Evolutionary conservation across 2,797 vertebrate species (phyloP), one percentile per base, ranked within the genome.

Genomic region (Dallia pectoralis): DNA sequence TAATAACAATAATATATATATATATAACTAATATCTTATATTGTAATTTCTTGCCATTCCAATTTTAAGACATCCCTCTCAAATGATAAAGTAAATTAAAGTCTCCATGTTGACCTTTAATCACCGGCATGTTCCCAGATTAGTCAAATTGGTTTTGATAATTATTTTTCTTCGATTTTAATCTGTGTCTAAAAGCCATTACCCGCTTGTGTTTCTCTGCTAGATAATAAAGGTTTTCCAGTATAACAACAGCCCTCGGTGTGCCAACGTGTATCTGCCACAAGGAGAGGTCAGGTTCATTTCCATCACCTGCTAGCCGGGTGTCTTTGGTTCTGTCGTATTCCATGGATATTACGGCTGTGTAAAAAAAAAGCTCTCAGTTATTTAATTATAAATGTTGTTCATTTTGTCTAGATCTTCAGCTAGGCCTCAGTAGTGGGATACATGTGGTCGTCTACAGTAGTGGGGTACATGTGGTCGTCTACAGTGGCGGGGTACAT

Each of bases 201-300:
- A 78, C 83, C 87, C 85, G 81, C 89, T 85, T 70, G 11, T 92
- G 44, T 51, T 76, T 86, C 83, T 87, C 86, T 92, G 81, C 80
- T 87, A 94, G 93, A 94, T 93, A 86, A 91, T 94, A 89, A 94
- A 94, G 90, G 92, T 93, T 89, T 92, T 94, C 92, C 93, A 94
- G 92, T 93, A 91, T 85, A 94, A 91, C 91, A 92, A 91, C 91
- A 92, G 86, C 81, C 93, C 92, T 80, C 92, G 91, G 87, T 92
- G 85, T 86, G 83, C 92, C 88, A 92, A 80, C 86, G 91, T 92
- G 84, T 94, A 89, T 90, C 90, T 93, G 71, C 92, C 90, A 73
- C 92, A 92, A 87, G 92, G 91, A 91, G 93, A 94, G 92, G 93
- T 94, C 83, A 86, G 93, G 92, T 86, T 79, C n/a, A 84, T 88